Percentiles rank a stretch among this genome's conserved stretches.
Conservation (phyloP, 2,797 vertebrate species). For the Mormyrops boulengeri region DNA sequence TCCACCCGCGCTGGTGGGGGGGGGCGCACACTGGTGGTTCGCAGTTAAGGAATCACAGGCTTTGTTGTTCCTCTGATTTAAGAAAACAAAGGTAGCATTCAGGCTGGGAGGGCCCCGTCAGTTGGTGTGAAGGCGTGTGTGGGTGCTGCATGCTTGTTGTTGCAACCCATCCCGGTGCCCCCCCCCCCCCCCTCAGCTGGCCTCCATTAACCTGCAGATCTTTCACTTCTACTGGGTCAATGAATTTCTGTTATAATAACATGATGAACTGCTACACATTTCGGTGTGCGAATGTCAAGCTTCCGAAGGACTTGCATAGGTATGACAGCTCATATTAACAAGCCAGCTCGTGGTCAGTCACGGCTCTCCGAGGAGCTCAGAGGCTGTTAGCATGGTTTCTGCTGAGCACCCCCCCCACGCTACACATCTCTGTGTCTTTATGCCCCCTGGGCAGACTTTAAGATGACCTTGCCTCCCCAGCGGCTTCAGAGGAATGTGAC, state of each 20-base stretch:
- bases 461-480: constrained; percentile 38
- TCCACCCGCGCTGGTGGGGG: neutral
- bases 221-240: neutral
- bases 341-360: neutral
- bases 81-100: constrained; percentile 5
- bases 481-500: constrained; percentile 33
- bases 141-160: neutral
- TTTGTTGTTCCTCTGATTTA: neutral
- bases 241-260: neutral
- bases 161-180: too few relatives aligned
- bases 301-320: neutral
- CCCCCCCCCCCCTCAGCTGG: neutral
- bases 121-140: neutral
- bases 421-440: constrained; percentile 11
- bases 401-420: neutral
- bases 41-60: neutral
- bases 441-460: constrained; percentile 49
- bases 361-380: neutral
- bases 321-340: neutral
- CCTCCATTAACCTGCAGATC: neutral
- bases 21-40: neutral
- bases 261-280: neutral
- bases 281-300: neutral
- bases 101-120: neutral
- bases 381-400: neutral